Evolutionary conservation across 2,888 invertebrate genomes (phyloP).

Genomic region (Diloba caeruleocephala): DNA sequence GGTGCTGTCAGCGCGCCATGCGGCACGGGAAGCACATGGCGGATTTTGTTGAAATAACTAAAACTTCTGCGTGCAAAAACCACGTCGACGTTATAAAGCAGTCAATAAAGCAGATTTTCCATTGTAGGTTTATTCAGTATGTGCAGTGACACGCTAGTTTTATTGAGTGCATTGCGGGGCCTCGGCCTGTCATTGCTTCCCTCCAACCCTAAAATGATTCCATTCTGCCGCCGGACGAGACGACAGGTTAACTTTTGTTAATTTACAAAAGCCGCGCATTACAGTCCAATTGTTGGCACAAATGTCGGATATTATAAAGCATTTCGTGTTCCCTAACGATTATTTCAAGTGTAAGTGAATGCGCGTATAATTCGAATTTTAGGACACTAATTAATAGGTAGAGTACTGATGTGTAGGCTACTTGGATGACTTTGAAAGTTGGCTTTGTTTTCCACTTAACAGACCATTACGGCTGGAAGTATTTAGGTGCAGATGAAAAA

Average conservation of each 20-base stretch:
- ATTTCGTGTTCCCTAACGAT: conserved; percentile 78
- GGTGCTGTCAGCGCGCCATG: conserved; percentile 83
- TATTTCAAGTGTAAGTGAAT: conserved; percentile 65
- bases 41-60: conserved; percentile 66
- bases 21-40: conserved; percentile 82
- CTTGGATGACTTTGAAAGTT: too few species aligned
- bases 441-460: too few species aligned
- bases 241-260: conserved; percentile 89
- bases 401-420: conserved; percentile 1
- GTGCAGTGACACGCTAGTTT: conserved; percentile 54
- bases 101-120: conserved; percentile 52
- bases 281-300: conserved; percentile 86
- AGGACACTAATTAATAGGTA: conserved; percentile 31
- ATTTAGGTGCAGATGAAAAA: too few species aligned
- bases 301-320: conserved; percentile 86
- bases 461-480: too few species aligned
- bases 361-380: conserved; percentile 32
- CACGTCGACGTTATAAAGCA: conserved; percentile 25
- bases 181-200: conserved; percentile 86
- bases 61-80: conserved; percentile 30
- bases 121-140: conserved; percentile 13
- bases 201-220: conserved; percentile 87
- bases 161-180: conserved; percentile 76
- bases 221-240: conserved; percentile 82
- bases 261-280: conserved; percentile 86